These are phyloP conservation scores for Pempheris klunzingeri DNA, from an alignment of 2,797 vertebrate genomes.

Conservation along the genomic window DNA sequence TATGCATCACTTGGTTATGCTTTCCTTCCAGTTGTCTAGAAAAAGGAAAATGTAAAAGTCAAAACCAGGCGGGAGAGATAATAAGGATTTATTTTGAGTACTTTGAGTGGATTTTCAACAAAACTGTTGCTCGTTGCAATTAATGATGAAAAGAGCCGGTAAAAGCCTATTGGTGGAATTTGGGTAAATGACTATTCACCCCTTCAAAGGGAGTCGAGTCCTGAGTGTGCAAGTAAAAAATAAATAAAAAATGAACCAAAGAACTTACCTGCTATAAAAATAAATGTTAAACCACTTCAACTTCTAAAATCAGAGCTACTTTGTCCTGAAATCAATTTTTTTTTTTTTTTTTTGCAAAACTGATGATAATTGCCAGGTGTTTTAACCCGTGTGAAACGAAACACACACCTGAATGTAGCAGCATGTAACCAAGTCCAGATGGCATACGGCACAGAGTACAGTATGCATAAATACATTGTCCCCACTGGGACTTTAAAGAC, in stretches of 20 bases:
- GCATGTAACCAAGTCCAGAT: constrained; percentile 34
- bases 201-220: background rate
- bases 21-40: constrained; percentile 16
- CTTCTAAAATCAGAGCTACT: background rate
- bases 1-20: constrained; percentile 21
- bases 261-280: background rate
- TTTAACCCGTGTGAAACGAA: constrained; percentile 2
- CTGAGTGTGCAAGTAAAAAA: constrained; percentile 1
- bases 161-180: constrained; percentile 26
- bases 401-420: background rate
- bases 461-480: constrained; percentile 24
- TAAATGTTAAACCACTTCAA: constrained; percentile 7
- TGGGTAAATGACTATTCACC: constrained; percentile 2
- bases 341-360: background rate
- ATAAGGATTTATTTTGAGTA: constrained; percentile 32
- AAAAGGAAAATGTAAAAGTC: constrained; percentile 9
- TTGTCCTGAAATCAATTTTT: background rate
- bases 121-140: constrained; percentile 21
- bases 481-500: constrained; percentile 39
- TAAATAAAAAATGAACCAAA: constrained; percentile 18
- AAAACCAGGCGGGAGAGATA: constrained; percentile 23
- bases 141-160: constrained; percentile 15
- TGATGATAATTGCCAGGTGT: background rate
- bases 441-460: constrained; percentile 21
- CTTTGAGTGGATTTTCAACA: constrained; percentile 26